phyloP scores from a whole-genome alignment of 2,888 invertebrate species.

The Ellobium chinense region DNA sequence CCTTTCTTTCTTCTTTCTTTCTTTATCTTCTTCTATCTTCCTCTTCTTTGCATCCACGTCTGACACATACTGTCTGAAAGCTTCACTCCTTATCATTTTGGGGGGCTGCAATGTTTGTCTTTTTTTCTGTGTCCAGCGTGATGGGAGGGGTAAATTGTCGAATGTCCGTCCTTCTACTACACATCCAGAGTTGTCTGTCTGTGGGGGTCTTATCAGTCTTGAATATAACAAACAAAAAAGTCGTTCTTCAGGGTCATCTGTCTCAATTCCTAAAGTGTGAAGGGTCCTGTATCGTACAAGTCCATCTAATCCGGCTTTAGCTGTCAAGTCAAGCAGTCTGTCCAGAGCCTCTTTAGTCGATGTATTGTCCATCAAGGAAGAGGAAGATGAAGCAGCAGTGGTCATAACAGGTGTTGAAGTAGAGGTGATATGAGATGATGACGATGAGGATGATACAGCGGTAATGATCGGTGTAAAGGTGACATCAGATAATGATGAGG shows the following conservation, averaged over 20 bases:
- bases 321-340: conserved; percentile 7
- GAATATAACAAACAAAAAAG: neutral
- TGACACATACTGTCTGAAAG: neutral
- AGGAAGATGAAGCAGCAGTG: no score
- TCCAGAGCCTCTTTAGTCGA: no score
- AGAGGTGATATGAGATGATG: no score
- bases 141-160: neutral
- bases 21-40: neutral
- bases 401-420: no score
- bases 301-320: neutral
- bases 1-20: neutral
- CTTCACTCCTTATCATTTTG: neutral
- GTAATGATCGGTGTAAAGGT: no score
- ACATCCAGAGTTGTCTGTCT: neutral
- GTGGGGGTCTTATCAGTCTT: neutral
- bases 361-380: no score
- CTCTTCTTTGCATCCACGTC: conserved; percentile 5
- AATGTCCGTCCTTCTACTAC: neutral
- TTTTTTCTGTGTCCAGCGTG: neutral
- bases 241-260: neutral
- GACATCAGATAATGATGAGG: no score
- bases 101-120: neutral
- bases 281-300: neutral
- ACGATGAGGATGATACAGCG: no score
- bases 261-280: neutral